Conservation (phyloP, 2,888 invertebrate genomes). For the Clanis bilineata region DNA sequence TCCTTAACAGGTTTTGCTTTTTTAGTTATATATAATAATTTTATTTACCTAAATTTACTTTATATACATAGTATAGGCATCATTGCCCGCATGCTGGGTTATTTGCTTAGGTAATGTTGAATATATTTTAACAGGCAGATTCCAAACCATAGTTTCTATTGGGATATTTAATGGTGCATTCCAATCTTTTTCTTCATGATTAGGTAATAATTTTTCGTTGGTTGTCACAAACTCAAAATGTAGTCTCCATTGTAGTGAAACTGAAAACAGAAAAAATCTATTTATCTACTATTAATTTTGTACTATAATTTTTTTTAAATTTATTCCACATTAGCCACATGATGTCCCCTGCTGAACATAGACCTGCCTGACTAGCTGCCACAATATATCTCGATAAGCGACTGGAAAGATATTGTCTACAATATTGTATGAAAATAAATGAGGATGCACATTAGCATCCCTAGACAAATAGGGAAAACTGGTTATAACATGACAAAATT, state of each 20-base stretch:
- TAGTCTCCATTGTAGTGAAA: constrained; percentile 94
- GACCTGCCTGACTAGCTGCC: too few species aligned
- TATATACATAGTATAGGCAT: constrained; percentile 68
- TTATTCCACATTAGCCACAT: too few species aligned
- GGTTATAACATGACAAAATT: too few species aligned
- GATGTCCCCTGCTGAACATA: too few species aligned
- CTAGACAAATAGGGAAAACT: too few species aligned
- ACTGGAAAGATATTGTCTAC: too few species aligned
- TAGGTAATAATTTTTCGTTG: constrained; percentile 84
- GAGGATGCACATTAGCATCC: too few species aligned
- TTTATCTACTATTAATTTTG: too few species aligned
- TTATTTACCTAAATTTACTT: constrained; percentile 34
- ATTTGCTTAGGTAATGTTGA: constrained; percentile 94
- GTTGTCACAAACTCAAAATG: constrained; percentile 99
- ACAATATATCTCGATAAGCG: too few species aligned
- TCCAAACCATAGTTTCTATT: constrained; percentile 99
- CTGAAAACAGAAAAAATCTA: constrained; percentile 70
- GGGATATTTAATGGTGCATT: constrained; percentile 92
- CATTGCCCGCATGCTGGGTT: constrained; percentile 83
- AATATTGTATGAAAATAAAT: too few species aligned
- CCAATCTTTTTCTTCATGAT: constrained; percentile 85
- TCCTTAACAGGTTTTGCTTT: constrained; percentile 7
- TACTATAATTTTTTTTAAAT: too few species aligned
- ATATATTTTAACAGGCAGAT: constrained; percentile 96
- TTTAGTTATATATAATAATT: background rate